Evolutionary conservation across 2,797 vertebrate species (phyloP), one percentile per base, ranked within the genome.

Genomic region (Myotis vivesi): DNA sequence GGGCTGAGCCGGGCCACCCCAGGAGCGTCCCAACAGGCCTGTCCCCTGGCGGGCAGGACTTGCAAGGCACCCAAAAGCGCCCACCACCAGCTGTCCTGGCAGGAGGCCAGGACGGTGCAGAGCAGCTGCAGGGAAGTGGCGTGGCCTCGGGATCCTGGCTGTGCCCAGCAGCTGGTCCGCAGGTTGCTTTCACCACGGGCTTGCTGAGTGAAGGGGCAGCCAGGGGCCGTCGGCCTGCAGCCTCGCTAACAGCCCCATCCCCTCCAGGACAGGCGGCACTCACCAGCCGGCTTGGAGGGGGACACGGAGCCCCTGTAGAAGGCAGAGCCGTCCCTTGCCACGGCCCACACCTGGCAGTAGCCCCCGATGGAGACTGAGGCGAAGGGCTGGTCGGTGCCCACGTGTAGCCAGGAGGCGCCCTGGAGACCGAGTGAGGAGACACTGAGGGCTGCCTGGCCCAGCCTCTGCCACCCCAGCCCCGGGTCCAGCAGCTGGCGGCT

Each of bases 311-410:
- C 99, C 25, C 99, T 98, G 97, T 99, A 99, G 98, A 99, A 99
- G 9, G 99, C 98, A 1, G 99, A 99, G 33, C 99, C 99, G 0
- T 99, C 99, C 87, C 97, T 98, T 15, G 99, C 99, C 30, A 99
- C 98, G 6, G 99, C 99, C 99, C 99, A 99, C 72, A 99, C 99
- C 96, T 99, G 99, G 94, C 99, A 98, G 97, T 98, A 99, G 13
- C 98, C 98, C 38, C 99, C 99, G 0, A 99, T 98, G 68, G 99
- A 99, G 96, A 99, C 97, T 0, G 99, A 99, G 96, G 99, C 98
- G 75, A 99, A 99, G 77, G 99, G 99, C 97, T 99, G 99, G 96
- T 99, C 99, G 0, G 99, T 99, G 95, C 99, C 99, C 23, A 99
- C 98, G 0, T 99, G 99, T 62, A 99, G 99, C 99, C 99, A 99